Evolutionary conservation across 1,140 invertebrate species (phyloP).

Genomic region (Drosophila mayri): DNA sequence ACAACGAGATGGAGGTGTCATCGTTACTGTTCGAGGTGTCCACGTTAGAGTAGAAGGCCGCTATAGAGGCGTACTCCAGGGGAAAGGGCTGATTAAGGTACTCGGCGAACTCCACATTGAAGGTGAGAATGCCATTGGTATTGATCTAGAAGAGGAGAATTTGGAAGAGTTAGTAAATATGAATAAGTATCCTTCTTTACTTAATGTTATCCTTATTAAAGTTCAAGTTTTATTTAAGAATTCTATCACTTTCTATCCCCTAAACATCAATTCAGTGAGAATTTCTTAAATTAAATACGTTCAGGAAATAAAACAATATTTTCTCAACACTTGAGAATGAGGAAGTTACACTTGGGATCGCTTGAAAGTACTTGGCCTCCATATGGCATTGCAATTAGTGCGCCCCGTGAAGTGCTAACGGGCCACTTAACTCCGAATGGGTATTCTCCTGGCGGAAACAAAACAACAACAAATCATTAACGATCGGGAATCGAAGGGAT

Average conservation of each 20-base stretch:
- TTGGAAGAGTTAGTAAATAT: background rate
- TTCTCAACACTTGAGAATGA: constrained; percentile 4
- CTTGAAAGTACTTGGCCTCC: constrained; percentile 52
- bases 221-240: no score
- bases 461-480: constrained; percentile 81
- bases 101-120: constrained; percentile 92
- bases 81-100: constrained; percentile 96
- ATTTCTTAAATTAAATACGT: background rate
- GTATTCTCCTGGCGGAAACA: constrained; percentile 65
- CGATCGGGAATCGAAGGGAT: constrained; percentile 41
- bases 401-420: constrained; percentile 64
- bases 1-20: constrained; percentile 91
- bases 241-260: background rate
- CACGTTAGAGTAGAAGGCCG: constrained; percentile 96
- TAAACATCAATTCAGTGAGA: background rate
- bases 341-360: constrained; percentile 21
- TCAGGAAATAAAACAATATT: background rate
- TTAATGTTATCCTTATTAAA: background rate
- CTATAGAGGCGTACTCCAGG: constrained; percentile 94
- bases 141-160: constrained; percentile 90
- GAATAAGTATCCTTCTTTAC: no score
- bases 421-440: constrained; percentile 64
- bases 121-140: constrained; percentile 95
- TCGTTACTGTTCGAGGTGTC: constrained; percentile 88
- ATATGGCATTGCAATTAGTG: constrained; percentile 60